Base-by-base conservation (phyloP, 1,140 invertebrate genomes). In the Drosophila kurseongensis region DNA sequence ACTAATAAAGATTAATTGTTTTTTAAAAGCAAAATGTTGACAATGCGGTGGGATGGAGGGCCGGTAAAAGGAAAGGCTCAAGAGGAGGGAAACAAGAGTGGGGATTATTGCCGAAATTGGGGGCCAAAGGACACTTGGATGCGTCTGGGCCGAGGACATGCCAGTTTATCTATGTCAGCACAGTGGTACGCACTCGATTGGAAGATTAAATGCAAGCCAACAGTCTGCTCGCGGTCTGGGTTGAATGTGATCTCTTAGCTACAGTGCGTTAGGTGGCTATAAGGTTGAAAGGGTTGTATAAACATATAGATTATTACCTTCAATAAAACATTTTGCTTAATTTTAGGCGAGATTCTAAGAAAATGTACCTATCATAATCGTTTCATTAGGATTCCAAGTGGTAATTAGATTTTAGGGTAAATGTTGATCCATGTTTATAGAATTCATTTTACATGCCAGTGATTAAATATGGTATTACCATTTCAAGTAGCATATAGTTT, bases 1-100 rank as follows among this genome's bases (percentile, higher is more conserved):
- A 80, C 84, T 89, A 89, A 89, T 89, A 89, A 89, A 89, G 84
- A 89, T 89, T 89, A 89, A 89, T 89, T 89, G 84, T 89, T 89
- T 89, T 89, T 89, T 89, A 89, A 89, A 77, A 80, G 74, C 84
- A 85, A 80, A 89, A 83, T 82, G 79, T 83, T 85, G 74, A 62
- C 82, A 78, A 68, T 65, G 82, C 78, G 47, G 52, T 23, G 38
- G 7, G 14, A 1, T 4, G 23, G 13, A 18, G 36, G 8, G 27
- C 1, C 16, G 38, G 45, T 10, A 5, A 58, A 18, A 23, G 27
- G 44, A 16, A 40, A 58, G 27, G 36, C 29, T 38, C 54, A 41
- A 12, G 58, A 29, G 47, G 23, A 12, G 5, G 23, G n/a, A 14
- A 32, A 14, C 32, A 32, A 44, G 40, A 38, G 7, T 32, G n/a